These are phyloP conservation scores for Heteropelma amictum DNA, from an alignment of 2,888 invertebrate genomes.

Conservation along the genomic window DNA sequence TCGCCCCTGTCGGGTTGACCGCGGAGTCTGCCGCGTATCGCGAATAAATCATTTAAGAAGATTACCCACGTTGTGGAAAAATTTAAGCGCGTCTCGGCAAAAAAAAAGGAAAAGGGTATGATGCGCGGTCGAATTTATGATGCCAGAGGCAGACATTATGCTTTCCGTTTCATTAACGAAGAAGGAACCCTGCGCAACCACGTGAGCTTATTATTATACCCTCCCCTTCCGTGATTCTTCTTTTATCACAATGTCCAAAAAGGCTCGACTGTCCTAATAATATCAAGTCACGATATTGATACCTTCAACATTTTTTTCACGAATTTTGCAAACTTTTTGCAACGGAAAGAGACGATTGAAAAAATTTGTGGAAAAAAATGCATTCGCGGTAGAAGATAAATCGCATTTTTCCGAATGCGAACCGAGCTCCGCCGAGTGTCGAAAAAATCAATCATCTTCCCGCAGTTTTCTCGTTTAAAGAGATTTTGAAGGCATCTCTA, in stretches of 20 bases:
- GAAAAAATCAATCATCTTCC: too few species aligned
- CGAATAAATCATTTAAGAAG: constrained; percentile 65
- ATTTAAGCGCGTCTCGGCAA: constrained; percentile 54
- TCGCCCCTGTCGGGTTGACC: not conserved
- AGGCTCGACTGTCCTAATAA: constrained; percentile 1
- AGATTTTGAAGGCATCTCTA: constrained; percentile 40
- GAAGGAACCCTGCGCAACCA: constrained; percentile 8
- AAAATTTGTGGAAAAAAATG: not conserved
- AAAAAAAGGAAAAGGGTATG: constrained; percentile 18
- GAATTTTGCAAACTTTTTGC: too few species aligned
- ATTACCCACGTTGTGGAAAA: constrained; percentile 62
- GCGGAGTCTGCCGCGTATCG: constrained; percentile 18
- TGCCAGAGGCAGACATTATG: constrained; percentile 44
- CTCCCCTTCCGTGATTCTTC: constrained; percentile 38
- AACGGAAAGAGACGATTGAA: too few species aligned
- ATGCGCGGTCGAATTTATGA: constrained; percentile 42
- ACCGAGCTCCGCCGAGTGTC: too few species aligned
- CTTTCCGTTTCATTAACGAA: constrained; percentile 49
- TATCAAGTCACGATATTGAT: constrained; percentile 3
- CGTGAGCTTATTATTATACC: constrained; percentile 29
- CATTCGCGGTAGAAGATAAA: too few species aligned
- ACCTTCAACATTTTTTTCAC: not conserved
- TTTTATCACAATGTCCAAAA: constrained; percentile 47
- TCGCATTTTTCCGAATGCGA: too few species aligned
- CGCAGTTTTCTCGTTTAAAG: constrained; percentile 35